Percentiles rank a stretch among this genome's conserved stretches.
These are phyloP conservation scores for Melinaea marsaeus DNA, from an alignment of 2,888 invertebrate genomes.

Conservation along the genomic window DNA sequence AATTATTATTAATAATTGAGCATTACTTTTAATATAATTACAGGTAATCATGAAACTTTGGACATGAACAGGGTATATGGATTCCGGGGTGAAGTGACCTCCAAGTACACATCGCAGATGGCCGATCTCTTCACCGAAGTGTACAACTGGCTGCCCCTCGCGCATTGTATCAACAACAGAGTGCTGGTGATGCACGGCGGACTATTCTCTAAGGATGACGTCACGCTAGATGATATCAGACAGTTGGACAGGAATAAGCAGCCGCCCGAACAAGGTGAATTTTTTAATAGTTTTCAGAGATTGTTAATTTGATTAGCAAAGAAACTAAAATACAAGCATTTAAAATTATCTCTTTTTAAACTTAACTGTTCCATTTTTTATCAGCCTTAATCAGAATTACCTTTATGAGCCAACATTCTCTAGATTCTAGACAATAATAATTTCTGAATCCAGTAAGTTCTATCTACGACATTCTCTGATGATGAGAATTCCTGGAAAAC, in stretches of 20 bases:
- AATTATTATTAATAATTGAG: too few species aligned
- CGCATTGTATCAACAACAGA: conserved; percentile 92
- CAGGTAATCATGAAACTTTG: conserved; percentile 98
- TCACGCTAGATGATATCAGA: conserved; percentile 94
- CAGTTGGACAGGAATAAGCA: conserved; percentile 95
- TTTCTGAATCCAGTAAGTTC: too few species aligned
- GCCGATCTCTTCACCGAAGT: conserved; percentile 98
- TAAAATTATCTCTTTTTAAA: too few species aligned
- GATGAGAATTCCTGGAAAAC: too few species aligned
- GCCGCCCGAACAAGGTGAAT: conserved; percentile 94
- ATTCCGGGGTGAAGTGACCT: conserved; percentile 98
- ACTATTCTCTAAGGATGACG: conserved; percentile 93
- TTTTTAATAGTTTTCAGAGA: neutral
- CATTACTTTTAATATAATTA: conserved; percentile 9
- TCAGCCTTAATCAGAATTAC: too few species aligned
- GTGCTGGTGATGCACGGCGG: conserved; percentile 98
- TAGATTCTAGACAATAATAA: too few species aligned
- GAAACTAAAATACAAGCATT: too few species aligned
- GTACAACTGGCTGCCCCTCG: conserved; percentile 97
- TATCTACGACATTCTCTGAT: too few species aligned
- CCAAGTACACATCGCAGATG: conserved; percentile 97
- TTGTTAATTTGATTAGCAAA: too few species aligned
- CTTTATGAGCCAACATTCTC: too few species aligned
- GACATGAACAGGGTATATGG: conserved; percentile 99
- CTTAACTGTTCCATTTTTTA: too few species aligned